Conservation (phyloP, 2,888 invertebrate species). For the Serrognathus titanus region DNA sequence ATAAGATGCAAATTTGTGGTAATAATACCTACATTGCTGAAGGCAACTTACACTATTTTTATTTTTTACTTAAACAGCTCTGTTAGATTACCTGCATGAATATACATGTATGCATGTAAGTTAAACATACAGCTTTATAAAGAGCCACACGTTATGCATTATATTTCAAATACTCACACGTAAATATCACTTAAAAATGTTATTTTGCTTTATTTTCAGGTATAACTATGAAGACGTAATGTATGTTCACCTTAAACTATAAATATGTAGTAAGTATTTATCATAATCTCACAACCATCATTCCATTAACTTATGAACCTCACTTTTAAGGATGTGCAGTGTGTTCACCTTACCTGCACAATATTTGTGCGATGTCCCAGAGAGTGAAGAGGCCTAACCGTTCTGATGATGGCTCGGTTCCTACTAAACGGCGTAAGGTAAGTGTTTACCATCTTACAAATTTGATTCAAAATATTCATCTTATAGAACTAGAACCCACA, state of each 20-base stretch:
- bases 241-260: slow-evolving; percentile 35
- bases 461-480: neutral
- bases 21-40: slow-evolving; percentile 34
- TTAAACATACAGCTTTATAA: slow-evolving; percentile 12
- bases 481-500: slow-evolving; percentile 35
- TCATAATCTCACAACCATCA: slow-evolving; percentile 1
- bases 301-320: neutral
- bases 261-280: slow-evolving; percentile 60
- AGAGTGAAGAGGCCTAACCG: slow-evolving; percentile 74
- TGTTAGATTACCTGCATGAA: too few species aligned
- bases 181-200: too few species aligned
- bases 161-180: too few species aligned
- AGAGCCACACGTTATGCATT: too few species aligned
- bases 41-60: slow-evolving; percentile 32
- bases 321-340: slow-evolving; percentile 44
- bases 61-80: slow-evolving; percentile 16
- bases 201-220: too few species aligned
- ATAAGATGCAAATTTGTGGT: slow-evolving; percentile 8
- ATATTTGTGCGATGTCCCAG: slow-evolving; percentile 64
- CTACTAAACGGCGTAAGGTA: slow-evolving; percentile 74
- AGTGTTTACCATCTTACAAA: slow-evolving; percentile 39
- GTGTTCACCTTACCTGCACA: slow-evolving; percentile 40
- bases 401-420: slow-evolving; percentile 65
- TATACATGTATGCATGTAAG: slow-evolving; percentile 9
- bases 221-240: neutral